Base-by-base conservation (phyloP, 1,140 invertebrate species). In the Bombus haemorrhoidalis region DNA sequence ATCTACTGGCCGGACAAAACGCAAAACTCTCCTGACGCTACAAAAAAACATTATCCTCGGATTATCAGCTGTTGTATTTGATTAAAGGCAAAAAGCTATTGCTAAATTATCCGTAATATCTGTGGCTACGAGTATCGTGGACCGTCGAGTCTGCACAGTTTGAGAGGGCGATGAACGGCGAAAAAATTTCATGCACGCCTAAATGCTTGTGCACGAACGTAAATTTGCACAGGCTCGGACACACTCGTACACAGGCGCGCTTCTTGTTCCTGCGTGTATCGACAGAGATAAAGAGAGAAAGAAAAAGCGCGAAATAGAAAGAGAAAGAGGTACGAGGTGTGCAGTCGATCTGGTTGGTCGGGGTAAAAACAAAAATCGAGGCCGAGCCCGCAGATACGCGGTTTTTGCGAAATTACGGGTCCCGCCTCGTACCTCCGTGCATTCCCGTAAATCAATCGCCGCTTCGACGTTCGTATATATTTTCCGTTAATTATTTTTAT, bases 401-500 rank as follows among this genome's bases (percentile, higher is more conserved):
- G 88, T 92, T 91, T 92, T 90, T 89, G 87, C 86, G 85, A 93
- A 92, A 93, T 93, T 91, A 92, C 90, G 81, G 89, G 89, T 87
- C 84, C 88, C 86, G 86, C 87, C 89, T 89, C 88, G 87, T 91
- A 87, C 85, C 91, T 92, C 88, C 83, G 84, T 86, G 83, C 88
- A 83, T 87, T 86, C 91, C 89, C 90, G 88, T 92, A 92, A 93
- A 92, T 92, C 91, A 93, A 93, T 93, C 91, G 91, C 78, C 84
- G 90, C 87, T 92, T 90, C 91, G 91, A 92, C 89, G 89, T 91
- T 91, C 88, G 89, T 91, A 91, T 91, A 89, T 92, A 89, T 89
- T 90, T 75, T 89, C 87, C 88, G 90, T 93, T 92, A 92, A 93
- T 93, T 92, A 93, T 93, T 93, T 92, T 93, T 93, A 92, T 93